Evolutionary conservation across 2,797 vertebrate species (phyloP).

Genomic region (Spinus pinus): DNA sequence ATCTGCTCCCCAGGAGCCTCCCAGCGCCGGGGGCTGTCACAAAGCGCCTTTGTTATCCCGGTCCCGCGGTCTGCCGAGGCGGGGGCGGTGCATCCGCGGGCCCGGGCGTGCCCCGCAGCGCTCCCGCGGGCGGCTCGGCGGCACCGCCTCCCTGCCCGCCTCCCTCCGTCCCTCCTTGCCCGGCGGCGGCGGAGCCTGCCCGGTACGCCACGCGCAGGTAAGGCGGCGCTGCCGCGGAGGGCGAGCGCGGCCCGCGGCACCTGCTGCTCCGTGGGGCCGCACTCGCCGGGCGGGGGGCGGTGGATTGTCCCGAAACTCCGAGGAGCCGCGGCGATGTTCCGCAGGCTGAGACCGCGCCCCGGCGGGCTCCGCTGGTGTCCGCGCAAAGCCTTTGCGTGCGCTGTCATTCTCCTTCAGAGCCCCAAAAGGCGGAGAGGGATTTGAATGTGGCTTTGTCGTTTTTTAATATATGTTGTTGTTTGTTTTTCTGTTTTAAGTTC

Average conservation of each 20-base stretch:
- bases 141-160: neutral
- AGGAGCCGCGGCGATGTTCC: too few species aligned
- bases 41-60: neutral
- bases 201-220: neutral
- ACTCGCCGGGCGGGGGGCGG: neutral
- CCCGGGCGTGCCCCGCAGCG: neutral
- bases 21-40: too few species aligned
- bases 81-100: neutral
- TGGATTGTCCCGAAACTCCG: neutral
- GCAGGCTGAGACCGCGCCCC: neutral
- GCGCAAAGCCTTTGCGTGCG: fast-evolving
- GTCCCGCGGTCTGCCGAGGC: neutral
- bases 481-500: neutral
- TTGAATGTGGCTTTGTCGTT: neutral
- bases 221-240: neutral
- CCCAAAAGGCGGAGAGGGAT: neutral
- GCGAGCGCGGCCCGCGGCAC: neutral
- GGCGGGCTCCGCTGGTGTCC: too few species aligned
- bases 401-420: neutral
- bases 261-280: neutral
- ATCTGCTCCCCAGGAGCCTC: neutral
- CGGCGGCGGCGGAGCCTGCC: neutral
- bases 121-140: neutral
- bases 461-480: neutral
- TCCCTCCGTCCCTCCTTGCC: neutral